Evolutionary conservation across 2,888 invertebrate species (phyloP).

Genomic region (Megalurothrips usitatus): DNA sequence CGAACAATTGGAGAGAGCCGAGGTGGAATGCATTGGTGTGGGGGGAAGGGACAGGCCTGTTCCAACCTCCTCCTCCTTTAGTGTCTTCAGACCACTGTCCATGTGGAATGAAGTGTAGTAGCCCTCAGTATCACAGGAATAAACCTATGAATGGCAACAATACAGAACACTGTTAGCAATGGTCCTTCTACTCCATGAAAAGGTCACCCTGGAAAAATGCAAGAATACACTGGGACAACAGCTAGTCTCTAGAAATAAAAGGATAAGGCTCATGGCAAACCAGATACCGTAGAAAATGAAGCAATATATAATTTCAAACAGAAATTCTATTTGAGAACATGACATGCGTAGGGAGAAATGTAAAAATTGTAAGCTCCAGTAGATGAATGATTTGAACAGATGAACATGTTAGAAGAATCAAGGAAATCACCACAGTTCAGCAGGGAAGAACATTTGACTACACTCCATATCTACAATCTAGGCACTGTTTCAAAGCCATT

Average conservation of each 20-base stretch:
- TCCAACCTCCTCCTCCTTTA: slow-evolving; percentile 64
- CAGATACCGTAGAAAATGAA: no score
- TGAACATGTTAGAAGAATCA: not conserved
- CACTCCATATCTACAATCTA: not conserved
- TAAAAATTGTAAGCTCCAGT: no score
- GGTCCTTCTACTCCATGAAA: no score
- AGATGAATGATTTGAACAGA: no score
- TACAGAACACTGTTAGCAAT: no score
- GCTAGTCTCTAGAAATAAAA: no score
- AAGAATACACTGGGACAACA: no score
- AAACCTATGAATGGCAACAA: not conserved
- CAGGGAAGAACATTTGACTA: not conserved
- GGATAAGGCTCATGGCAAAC: no score
- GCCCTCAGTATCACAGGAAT: slow-evolving; percentile 95
- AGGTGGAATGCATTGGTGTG: slow-evolving; percentile 67
- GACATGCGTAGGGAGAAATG: no score
- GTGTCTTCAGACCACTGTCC: slow-evolving; percentile 85
- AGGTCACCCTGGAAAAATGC: no score
- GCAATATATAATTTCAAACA: no score
- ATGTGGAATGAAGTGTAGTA: slow-evolving; percentile 97
- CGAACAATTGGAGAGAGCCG: slow-evolving; percentile 61
- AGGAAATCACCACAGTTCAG: not conserved
- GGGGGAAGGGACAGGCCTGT: slow-evolving; percentile 34
- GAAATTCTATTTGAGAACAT: no score
- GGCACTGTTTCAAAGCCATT: not conserved